Conservation (phyloP, 2,113 vertebrate genomes). For the Otis tarda region DNA sequence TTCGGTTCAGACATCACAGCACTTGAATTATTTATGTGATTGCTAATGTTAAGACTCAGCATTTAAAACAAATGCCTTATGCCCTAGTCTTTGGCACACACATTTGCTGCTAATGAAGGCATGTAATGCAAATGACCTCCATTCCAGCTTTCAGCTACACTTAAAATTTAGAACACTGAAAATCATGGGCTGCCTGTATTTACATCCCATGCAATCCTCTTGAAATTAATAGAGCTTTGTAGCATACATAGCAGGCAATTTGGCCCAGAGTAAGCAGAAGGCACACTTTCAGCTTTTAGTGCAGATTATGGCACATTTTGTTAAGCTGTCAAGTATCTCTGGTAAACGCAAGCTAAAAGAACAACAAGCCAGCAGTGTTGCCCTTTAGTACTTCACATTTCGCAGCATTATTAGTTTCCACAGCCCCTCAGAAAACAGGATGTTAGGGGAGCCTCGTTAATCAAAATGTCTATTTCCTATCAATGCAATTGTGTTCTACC, state of each 20-base stretch:
- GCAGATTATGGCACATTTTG: background rate
- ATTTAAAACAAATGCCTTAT: background rate
- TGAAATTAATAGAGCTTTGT: background rate
- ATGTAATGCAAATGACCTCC: background rate
- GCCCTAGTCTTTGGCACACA: background rate
- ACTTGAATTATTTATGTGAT: constrained; percentile 48
- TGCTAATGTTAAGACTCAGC: background rate
- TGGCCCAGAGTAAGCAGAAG: background rate
- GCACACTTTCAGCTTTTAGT: background rate
- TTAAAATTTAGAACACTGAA: background rate
- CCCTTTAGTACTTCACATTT: background rate
- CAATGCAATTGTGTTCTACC: background rate
- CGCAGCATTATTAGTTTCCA: background rate
- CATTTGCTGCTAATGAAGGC: constrained; percentile 25
- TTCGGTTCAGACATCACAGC: background rate
- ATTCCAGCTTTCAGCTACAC: background rate
- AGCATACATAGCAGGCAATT: background rate
- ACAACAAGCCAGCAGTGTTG: background rate
- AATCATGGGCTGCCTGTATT: background rate
- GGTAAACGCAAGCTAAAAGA: background rate
- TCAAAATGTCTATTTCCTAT: background rate
- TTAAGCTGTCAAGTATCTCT: background rate
- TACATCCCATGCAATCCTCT: background rate
- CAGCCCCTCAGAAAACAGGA: background rate
- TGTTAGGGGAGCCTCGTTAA: background rate